Base-by-base conservation (phyloP, 37 sponge, comb jelly and placozoan genomes). In the Petrosia ficiformis region DNA sequence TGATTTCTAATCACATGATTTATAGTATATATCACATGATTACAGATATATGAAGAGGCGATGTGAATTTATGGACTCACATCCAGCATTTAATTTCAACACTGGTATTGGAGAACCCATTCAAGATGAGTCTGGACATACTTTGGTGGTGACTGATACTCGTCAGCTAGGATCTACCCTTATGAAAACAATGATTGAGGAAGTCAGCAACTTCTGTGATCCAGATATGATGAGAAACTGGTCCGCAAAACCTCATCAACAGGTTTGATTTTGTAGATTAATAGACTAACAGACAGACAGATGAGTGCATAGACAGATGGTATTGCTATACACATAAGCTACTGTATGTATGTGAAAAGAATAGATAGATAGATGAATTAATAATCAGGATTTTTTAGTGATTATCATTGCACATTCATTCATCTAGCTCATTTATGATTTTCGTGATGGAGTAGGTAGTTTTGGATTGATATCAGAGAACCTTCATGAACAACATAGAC, bases 101-200 rank as follows among this genome's bases (percentile, higher is more conserved):
- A 85, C 82, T 68, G 92, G 92, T 3, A n/a, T 39, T 21, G 79
- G 83, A n/a, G 82, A 80, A 54, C 74, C 78, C 67, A 37, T 69
- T 36, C 57, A 85, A 41, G 38, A 42, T 38, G 74, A 71, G 34
- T 3, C 33, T 42, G 93, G 80, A 44, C 22, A 77, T 44, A n/a
- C n/a, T n/a, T n/a, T n/a, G n/a, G 38, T 59, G 41, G 31, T 40
- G 31, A 81, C 79, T 11, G 67, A 90, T 44, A 94, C 95, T 1
- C 43, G 42, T 6, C 44, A 84, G 57, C 88, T 94, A 30, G 95
- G 95, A 2, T 90, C 90, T 16, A 87, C 85, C 60, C 76, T 94
- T 54, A 79, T 94, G 89, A 35, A 28, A 30, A 81, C 88, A 25
- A 94, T 94, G 95, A 72, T 94, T 38, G 76, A 71, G 43, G 95